phyloP scores from a whole-genome alignment of 2,797 vertebrate genomes.

The Sphenopsis melanotis region DNA sequence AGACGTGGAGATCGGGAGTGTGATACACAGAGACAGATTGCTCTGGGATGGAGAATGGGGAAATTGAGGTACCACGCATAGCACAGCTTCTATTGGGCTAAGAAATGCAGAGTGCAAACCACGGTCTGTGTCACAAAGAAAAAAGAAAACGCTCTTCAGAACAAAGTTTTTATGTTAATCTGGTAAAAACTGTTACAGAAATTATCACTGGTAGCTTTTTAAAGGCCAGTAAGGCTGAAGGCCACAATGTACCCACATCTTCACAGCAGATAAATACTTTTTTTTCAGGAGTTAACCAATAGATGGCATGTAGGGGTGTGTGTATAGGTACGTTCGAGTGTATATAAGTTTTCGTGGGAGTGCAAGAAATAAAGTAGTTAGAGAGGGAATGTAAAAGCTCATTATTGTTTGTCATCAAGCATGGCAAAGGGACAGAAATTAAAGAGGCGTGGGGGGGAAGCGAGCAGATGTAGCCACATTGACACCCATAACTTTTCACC shows the following conservation, averaged over 20 bases:
- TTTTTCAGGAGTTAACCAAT: not conserved
- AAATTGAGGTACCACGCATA: not conserved
- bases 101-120: not conserved
- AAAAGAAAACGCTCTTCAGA: not conserved
- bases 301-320: not conserved
- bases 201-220: not conserved
- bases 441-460: not conserved
- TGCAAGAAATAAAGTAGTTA: not conserved
- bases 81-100: not conserved
- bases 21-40: not conserved
- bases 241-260: not conserved
- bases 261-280: not conserved
- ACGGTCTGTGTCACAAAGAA: not conserved
- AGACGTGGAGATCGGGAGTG: not conserved
- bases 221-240: not conserved
- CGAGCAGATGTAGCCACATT: not conserved
- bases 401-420: not conserved
- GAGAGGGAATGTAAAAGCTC: not conserved
- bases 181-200: not conserved
- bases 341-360: not conserved
- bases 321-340: not conserved
- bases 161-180: not conserved
- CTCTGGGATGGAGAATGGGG: not conserved
- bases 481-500: slow-evolving; percentile 61
- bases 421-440: slow-evolving; percentile 46